Percentiles rank a stretch among this genome's conserved stretches.
phyloP scores from a whole-genome alignment of 2,888 invertebrate species.

The Nudaria mundana region DNA sequence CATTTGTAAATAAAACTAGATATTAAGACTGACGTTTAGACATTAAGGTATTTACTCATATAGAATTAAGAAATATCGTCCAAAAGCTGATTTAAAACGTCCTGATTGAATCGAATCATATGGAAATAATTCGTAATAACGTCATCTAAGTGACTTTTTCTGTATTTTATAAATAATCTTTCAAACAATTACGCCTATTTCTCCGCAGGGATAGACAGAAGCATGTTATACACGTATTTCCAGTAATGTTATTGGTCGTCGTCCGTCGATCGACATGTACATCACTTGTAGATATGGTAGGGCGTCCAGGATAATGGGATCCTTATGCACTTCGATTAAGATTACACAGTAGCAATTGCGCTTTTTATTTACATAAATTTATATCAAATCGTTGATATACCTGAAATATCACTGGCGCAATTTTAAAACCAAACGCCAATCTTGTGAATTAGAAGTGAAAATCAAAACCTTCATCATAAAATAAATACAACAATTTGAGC shows the following conservation, averaged over 20 bases:
- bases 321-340: no score
- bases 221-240: no score
- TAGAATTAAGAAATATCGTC: conserved; percentile 47
- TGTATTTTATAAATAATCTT: neutral
- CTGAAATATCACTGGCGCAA: neutral
- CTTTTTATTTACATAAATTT: no score
- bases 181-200: no score
- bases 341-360: no score
- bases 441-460: neutral
- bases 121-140: conserved; percentile 24
- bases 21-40: conserved; percentile 47
- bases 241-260: no score
- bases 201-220: no score
- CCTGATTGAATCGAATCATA: conserved; percentile 62
- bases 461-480: neutral
- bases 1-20: conserved; percentile 67
- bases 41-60: conserved; percentile 17
- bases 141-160: conserved; percentile 2
- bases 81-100: conserved; percentile 62
- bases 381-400: neutral
- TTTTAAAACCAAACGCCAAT: neutral
- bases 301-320: no score
- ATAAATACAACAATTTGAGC: no score
- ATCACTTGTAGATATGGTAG: no score
- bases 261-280: no score